phyloP scores from a whole-genome alignment of 2,888 invertebrate species.

The Platycheirus rosarum region DNA sequence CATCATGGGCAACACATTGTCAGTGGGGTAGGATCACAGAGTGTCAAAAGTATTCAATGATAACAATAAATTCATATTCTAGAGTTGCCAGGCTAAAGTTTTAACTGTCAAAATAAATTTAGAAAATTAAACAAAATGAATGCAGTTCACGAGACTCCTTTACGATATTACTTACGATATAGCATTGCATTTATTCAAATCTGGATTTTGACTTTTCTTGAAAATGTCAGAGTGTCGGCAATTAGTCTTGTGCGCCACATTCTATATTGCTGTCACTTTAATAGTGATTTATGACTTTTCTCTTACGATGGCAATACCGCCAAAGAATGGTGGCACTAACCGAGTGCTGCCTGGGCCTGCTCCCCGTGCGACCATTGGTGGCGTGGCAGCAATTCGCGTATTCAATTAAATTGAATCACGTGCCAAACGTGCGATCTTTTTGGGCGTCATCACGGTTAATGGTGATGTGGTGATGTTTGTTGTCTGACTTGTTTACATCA shows the following conservation, averaged over 20 bases:
- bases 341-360: too few relatives aligned
- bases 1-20: conserved; percentile 3
- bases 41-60: background rate
- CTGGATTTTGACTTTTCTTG: too few relatives aligned
- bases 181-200: too few relatives aligned
- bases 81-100: background rate
- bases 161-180: too few relatives aligned
- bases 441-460: conserved; percentile 20
- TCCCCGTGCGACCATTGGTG: background rate
- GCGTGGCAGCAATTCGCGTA: conserved; percentile 2
- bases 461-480: background rate
- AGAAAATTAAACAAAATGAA: too few relatives aligned
- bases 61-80: background rate
- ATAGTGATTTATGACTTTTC: conserved; percentile 7
- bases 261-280: background rate
- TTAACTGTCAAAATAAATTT: too few relatives aligned
- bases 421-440: conserved; percentile 57
- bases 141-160: too few relatives aligned
- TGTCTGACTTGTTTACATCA: conserved; percentile 47
- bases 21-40: conserved; percentile 31
- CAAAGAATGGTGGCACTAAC: background rate
- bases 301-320: background rate
- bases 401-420: conserved; percentile 56
- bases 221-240: too few relatives aligned
- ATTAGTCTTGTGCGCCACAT: background rate